A percentile compares a stretch with the other conserved stretches of the same genome.
phyloP scores from a whole-genome alignment of 2,888 invertebrate genomes.

The Matsumyia berberina region DNA sequence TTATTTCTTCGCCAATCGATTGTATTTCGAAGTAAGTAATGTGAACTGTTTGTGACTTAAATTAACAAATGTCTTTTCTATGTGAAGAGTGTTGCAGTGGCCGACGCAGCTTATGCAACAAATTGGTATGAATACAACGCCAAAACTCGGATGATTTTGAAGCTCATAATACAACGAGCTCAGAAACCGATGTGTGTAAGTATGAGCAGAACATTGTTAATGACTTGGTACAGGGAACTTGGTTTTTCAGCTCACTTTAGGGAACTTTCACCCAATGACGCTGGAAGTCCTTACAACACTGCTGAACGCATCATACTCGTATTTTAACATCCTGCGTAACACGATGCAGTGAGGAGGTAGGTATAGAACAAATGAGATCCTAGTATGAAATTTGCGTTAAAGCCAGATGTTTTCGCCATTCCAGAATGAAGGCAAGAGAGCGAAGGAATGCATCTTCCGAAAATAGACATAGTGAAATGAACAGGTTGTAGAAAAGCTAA shows the following conservation, averaged over 20 bases:
- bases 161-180: slow-evolving; percentile 52
- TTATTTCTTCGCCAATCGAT: slow-evolving; percentile 55
- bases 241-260: slow-evolving; percentile 54
- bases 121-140: slow-evolving; percentile 58
- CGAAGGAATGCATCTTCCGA: too few species aligned
- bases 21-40: slow-evolving; percentile 53
- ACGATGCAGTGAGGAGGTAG: slow-evolving; percentile 35
- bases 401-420: too few species aligned
- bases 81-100: slow-evolving; percentile 42
- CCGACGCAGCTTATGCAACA: slow-evolving; percentile 65
- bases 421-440: too few species aligned
- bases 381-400: too few species aligned
- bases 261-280: slow-evolving; percentile 57
- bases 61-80: neutral
- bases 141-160: slow-evolving; percentile 44
- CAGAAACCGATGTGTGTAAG: slow-evolving; percentile 66
- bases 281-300: slow-evolving; percentile 52
- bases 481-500: too few species aligned
- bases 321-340: slow-evolving; percentile 63
- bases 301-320: slow-evolving; percentile 58
- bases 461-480: too few species aligned
- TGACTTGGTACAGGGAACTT: neutral
- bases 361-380: neutral
- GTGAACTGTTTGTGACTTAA: too few species aligned
- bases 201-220: neutral